Conservation (phyloP, 2,113 vertebrate genomes). For the Notarius lentiginosus region DNA sequence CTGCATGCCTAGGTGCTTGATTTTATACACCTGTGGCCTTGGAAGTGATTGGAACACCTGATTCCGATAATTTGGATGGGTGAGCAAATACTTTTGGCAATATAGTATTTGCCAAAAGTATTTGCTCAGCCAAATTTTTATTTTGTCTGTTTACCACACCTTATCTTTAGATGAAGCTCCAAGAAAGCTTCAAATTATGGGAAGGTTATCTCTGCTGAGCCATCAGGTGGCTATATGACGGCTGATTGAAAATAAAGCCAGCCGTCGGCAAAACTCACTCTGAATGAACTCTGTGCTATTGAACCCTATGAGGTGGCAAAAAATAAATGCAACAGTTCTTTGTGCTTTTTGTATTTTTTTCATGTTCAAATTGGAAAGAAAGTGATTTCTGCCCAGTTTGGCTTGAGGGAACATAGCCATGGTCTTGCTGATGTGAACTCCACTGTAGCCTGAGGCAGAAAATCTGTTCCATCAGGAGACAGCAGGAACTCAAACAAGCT, state of each 20-base stretch:
- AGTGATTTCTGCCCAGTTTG: slow-evolving; percentile 9
- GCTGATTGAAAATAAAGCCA: slow-evolving; percentile 44
- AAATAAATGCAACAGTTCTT: slow-evolving; percentile 47
- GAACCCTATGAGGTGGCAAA: slow-evolving; percentile 42
- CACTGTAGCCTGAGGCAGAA: slow-evolving; percentile 8
- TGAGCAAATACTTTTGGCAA: too few relatives aligned
- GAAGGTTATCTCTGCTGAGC: slow-evolving; percentile 40
- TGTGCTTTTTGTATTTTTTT: slow-evolving; percentile 29
- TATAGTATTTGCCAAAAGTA: too few relatives aligned
- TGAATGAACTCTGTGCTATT: slow-evolving; percentile 53
- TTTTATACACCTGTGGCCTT: too few relatives aligned
- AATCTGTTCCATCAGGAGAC: slow-evolving; percentile 7
- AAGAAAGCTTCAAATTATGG: slow-evolving; percentile 38
- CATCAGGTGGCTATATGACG: slow-evolving; percentile 45
- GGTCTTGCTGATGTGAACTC: slow-evolving; percentile 14
- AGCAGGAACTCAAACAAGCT: slow-evolving; percentile 5
- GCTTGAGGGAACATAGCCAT: slow-evolving; percentile 8
- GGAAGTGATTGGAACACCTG: too few relatives aligned
- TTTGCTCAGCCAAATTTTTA: too few relatives aligned
- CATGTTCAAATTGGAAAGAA: slow-evolving; percentile 30
- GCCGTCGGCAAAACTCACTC: slow-evolving; percentile 34
- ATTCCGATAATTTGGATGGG: too few relatives aligned
- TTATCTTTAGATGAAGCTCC: slow-evolving; percentile 19
- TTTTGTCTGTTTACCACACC: too few relatives aligned
- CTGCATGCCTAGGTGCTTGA: too few relatives aligned